Conservation (phyloP, 2,888 invertebrate species). For the Eupithecia centaureata region DNA sequence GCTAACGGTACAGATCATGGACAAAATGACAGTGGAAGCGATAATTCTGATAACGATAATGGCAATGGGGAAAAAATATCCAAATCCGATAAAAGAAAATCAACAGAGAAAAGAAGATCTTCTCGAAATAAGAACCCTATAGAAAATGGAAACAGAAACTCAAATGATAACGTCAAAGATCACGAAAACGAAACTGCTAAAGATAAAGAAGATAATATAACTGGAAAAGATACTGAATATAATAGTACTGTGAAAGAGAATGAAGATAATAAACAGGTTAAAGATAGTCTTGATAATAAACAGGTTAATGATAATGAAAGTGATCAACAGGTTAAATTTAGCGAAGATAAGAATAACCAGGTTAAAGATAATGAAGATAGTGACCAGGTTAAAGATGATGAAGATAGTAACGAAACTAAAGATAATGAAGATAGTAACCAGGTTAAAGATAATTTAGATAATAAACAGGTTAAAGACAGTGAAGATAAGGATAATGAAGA, state of each 20-base stretch:
- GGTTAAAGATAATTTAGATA: neutral
- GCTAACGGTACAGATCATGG: neutral
- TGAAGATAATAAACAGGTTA: too few relatives aligned
- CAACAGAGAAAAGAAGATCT: neutral
- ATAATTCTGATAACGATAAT: neutral
- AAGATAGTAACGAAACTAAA: too few relatives aligned
- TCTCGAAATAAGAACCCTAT: neutral
- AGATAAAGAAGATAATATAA: conserved; percentile 11
- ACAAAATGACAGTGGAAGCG: neutral
- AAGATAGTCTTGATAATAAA: neutral
- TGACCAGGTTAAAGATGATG: too few relatives aligned
- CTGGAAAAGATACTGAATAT: too few relatives aligned
- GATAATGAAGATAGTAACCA: neutral
- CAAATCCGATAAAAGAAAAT: neutral
- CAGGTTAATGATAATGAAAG: too few relatives aligned
- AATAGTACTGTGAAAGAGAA: neutral
- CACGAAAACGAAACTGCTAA: neutral
- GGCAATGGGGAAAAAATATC: neutral
- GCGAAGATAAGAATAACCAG: too few relatives aligned
- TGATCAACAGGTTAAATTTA: too few relatives aligned
- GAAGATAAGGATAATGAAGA: conserved; percentile 6
- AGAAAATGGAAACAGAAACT: neutral
- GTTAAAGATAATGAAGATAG: too few relatives aligned
- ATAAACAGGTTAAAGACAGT: neutral
- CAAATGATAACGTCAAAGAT: neutral